These are phyloP conservation scores for Amiota communis DNA, from an alignment of 2,888 invertebrate species.

Conservation along the genomic window DNA sequence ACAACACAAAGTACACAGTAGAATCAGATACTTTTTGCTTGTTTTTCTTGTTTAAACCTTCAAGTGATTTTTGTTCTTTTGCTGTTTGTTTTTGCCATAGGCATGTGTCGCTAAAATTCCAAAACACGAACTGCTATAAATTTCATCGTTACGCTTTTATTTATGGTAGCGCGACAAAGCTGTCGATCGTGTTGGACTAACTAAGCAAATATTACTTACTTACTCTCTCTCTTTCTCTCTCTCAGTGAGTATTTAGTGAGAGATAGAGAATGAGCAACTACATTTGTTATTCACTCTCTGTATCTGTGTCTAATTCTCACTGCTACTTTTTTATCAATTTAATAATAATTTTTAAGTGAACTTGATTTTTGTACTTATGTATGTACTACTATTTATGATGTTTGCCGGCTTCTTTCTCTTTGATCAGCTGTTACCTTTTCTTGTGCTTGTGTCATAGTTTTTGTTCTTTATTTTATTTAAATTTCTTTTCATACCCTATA, in stretches of 20 bases:
- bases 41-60: background rate
- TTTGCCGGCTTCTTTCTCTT: too few species aligned
- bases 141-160: conserved; percentile 42
- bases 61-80: background rate
- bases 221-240: too few species aligned
- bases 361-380: too few species aligned
- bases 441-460: too few species aligned
- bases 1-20: background rate
- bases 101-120: background rate
- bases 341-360: too few species aligned
- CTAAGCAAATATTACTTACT: too few species aligned
- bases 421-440: too few species aligned
- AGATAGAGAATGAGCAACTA: too few species aligned
- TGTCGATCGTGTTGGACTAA: conserved; percentile 15
- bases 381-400: too few species aligned
- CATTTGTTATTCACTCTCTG: background rate
- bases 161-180: conserved; percentile 41
- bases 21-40: background rate
- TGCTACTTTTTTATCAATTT: background rate
- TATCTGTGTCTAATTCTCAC: background rate
- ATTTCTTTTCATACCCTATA: too few species aligned
- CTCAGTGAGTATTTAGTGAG: too few species aligned
- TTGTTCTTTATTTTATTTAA: too few species aligned
- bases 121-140: conserved; percentile 49
- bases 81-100: background rate